Percentiles rank a stretch among this genome's conserved stretches.
phyloP scores from a whole-genome alignment of 1,140 invertebrate genomes.

The Drosophila nannoptera region DNA sequence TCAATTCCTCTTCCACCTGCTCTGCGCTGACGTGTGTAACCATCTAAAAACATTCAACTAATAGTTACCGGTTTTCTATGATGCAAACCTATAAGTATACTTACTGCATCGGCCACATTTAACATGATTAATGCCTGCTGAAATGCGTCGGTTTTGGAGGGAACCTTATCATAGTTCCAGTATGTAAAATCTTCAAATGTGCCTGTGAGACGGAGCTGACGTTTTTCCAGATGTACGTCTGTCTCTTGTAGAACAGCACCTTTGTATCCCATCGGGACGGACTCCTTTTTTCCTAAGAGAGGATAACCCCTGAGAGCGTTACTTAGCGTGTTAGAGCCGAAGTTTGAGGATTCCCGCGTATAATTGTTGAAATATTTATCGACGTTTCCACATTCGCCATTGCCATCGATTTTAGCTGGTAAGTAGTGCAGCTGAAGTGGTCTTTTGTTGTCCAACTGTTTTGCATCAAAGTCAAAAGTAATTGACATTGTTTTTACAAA shows the following conservation, averaged over 20 bases:
- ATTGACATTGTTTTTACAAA: conserved; percentile 79
- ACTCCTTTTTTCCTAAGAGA: conserved; percentile 82
- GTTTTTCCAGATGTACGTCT: conserved; percentile 80
- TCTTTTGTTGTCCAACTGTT: conserved; percentile 77
- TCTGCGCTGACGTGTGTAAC: conserved; percentile 32
- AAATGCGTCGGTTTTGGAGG: conserved; percentile 84
- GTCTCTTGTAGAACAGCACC: conserved; percentile 84
- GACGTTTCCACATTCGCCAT: conserved; percentile 84
- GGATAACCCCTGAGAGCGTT: conserved; percentile 84
- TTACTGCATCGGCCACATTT: conserved; percentile 85
- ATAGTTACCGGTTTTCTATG: not conserved
- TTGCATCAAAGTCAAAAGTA: conserved; percentile 80
- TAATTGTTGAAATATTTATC: conserved; percentile 85
- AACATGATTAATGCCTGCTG: conserved; percentile 85
- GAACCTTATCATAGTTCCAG: conserved; percentile 89
- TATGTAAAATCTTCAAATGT: conserved; percentile 84
- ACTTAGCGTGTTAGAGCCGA: conserved; percentile 71
- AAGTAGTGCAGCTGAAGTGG: conserved; percentile 83
- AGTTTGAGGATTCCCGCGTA: conserved; percentile 79
- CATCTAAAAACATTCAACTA: conserved; percentile 28
- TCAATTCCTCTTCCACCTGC: conserved; percentile 49
- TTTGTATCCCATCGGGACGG: conserved; percentile 82
- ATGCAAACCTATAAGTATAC: not conserved
- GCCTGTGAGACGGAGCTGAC: conserved; percentile 82
- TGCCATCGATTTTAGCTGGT: conserved; percentile 86